phyloP scores from a whole-genome alignment of 37 sponge, comb jelly and placozoan genomes.

The Chondrosia reniformis region DNA sequence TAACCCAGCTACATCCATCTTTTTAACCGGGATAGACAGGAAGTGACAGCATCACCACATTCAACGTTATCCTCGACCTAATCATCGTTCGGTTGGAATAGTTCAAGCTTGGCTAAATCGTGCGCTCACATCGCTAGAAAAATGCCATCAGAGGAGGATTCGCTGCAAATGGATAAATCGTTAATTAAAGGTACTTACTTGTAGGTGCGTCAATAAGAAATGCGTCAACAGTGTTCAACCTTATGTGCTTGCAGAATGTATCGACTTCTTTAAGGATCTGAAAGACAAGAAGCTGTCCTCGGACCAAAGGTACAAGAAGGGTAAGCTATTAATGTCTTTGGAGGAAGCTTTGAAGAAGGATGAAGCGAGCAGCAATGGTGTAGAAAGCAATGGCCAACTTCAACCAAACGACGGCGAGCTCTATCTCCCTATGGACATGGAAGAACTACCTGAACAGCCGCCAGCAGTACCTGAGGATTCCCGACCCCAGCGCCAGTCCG shows the following conservation, averaged over 20 bases:
- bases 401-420: background rate
- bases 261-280: background rate
- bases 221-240: too few relatives aligned
- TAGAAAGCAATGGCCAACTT: background rate
- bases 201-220: too few relatives aligned
- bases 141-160: too few relatives aligned
- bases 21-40: too few relatives aligned
- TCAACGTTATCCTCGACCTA: too few relatives aligned
- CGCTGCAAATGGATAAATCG: background rate
- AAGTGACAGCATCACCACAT: too few relatives aligned
- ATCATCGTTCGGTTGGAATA: too few relatives aligned
- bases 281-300: conserved; percentile 17
- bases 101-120: too few relatives aligned
- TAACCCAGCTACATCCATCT: too few relatives aligned
- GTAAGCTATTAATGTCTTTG: background rate
- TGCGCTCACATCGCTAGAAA: too few relatives aligned
- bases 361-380: background rate
- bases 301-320: background rate
- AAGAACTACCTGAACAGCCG: background rate
- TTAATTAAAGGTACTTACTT: conserved; percentile 8
- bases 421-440: conserved; percentile 17
- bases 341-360: background rate
- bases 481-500: background rate
- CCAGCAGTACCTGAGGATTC: background rate
- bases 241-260: background rate